Evolutionary conservation across 2,797 vertebrate genomes (phyloP).

Genomic region (Scarus forsteni): DNA sequence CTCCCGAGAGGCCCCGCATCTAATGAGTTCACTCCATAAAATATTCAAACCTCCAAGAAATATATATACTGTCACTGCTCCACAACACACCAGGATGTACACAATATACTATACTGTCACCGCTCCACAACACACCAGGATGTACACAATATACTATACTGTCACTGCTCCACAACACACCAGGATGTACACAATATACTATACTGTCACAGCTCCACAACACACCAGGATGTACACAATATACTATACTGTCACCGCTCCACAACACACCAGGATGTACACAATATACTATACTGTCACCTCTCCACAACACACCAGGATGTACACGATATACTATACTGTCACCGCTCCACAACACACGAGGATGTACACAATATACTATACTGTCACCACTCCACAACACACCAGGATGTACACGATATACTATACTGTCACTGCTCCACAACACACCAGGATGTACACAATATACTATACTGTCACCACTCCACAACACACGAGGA

Average conservation of each 20-base stretch:
- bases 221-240: constrained; percentile 21
- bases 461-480: too few relatives aligned
- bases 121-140: neutral
- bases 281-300: neutral
- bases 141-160: neutral
- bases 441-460: too few relatives aligned
- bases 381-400: too few relatives aligned
- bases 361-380: too few relatives aligned
- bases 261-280: constrained; percentile 13
- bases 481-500: too few relatives aligned
- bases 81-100: constrained; percentile 21
- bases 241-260: too few relatives aligned
- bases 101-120: neutral
- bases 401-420: too few relatives aligned
- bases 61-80: constrained; percentile 60
- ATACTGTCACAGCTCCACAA: neutral
- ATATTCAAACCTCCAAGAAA: constrained; percentile 72
- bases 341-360: too few relatives aligned
- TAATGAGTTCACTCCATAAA: constrained; percentile 75
- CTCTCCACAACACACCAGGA: too few relatives aligned
- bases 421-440: too few relatives aligned
- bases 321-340: too few relatives aligned
- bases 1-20: constrained; percentile 65
- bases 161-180: neutral
- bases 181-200: neutral